A percentile compares a stretch with the other conserved stretches of the same genome.
phyloP scores from a whole-genome alignment of 2,888 invertebrate species.

The Diaperis boleti region DNA sequence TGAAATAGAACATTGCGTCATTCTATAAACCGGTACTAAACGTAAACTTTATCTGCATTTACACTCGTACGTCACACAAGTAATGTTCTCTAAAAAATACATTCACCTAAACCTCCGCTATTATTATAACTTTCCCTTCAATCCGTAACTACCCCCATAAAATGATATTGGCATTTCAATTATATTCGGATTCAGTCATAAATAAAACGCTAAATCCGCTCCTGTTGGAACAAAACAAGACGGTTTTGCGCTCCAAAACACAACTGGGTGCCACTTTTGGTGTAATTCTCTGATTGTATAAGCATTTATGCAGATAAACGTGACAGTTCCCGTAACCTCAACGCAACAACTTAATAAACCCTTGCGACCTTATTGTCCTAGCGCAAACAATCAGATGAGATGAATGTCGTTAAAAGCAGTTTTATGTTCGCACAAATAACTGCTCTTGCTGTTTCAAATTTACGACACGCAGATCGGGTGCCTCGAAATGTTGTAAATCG shows the following conservation, averaged over 20 bases:
- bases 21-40: no score
- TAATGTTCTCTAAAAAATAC: no score
- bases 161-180: conserved; percentile 17
- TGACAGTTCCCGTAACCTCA: background rate
- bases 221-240: conserved; percentile 1
- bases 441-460: background rate
- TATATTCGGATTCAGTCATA: conserved; percentile 10
- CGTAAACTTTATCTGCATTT: no score
- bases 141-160: conserved; percentile 8
- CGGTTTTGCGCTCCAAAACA: background rate
- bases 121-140: background rate
- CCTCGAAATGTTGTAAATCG: conserved; percentile 8
- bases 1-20: no score
- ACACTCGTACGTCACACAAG: no score
- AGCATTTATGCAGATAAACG: conserved; percentile 16
- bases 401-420: conserved; percentile 15
- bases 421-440: conserved; percentile 9
- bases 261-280: conserved; percentile 1
- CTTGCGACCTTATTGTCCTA: conserved; percentile 20
- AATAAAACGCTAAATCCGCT: conserved; percentile 15
- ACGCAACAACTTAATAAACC: conserved; percentile 20
- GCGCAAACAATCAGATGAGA: conserved; percentile 10
- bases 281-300: background rate
- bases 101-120: background rate
- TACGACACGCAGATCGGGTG: conserved; percentile 14